Conservation (phyloP, 2,113 vertebrate genomes). For the Actenoides lindsayi region DNA sequence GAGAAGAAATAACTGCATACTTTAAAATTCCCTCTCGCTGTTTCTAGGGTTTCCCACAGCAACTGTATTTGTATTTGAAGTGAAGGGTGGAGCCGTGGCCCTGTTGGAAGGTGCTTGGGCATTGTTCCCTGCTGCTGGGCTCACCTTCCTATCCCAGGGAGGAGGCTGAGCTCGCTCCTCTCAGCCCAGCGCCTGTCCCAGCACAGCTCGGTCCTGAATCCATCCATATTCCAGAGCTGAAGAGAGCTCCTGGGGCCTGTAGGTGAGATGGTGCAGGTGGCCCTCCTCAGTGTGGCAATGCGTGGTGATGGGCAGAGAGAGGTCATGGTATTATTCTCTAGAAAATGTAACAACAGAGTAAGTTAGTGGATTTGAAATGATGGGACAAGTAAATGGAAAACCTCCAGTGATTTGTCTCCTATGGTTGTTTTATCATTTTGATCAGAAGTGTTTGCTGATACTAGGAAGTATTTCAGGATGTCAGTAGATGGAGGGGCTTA, state of each 20-base stretch:
- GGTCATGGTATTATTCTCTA: not conserved
- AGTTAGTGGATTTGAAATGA: not conserved
- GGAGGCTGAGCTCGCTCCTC: not conserved
- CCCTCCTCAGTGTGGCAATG: too few relatives aligned
- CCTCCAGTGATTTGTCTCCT: not conserved
- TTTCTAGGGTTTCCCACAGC: not conserved
- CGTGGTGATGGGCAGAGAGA: not conserved
- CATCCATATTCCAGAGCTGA: fast-evolving
- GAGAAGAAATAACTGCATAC: not conserved
- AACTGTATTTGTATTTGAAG: too few relatives aligned
- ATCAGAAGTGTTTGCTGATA: not conserved
- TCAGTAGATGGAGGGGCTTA: not conserved
- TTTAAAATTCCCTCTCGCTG: not conserved
- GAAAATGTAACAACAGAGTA: not conserved
- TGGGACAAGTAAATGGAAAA: not conserved
- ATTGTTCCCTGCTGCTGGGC: fast-evolving
- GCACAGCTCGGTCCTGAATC: fast-evolving
- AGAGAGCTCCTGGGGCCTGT: fast-evolving
- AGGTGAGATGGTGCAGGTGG: not conserved
- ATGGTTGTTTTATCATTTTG: not conserved
- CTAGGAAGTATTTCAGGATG: not conserved
- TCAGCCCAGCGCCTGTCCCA: fast-evolving
- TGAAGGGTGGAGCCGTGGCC: not conserved
- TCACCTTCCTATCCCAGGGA: fast-evolving
- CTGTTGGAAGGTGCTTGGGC: fast-evolving